Conservation (phyloP, 2,113 vertebrate genomes). For the Motacilla alba region DNA sequence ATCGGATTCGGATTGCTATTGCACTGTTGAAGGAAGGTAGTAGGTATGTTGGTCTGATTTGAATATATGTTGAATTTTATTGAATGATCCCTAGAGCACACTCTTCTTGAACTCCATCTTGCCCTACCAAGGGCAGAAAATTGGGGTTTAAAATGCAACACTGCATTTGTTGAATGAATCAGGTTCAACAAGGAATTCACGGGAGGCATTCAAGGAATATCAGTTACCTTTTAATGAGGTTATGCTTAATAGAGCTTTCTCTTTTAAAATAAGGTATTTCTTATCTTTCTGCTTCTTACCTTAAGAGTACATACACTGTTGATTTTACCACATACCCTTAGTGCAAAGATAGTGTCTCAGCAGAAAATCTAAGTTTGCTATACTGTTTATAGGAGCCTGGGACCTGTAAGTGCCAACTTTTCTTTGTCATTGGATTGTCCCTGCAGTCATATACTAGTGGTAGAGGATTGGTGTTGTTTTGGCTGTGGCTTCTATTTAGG, state of each 20-base stretch:
- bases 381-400: neutral
- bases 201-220: neutral
- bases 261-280: neutral
- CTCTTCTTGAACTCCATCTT: neutral
- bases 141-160: neutral
- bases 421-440: neutral
- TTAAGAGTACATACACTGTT: neutral
- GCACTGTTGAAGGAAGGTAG: slow-evolving; percentile 91
- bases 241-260: neutral
- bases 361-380: neutral
- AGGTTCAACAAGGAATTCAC: neutral
- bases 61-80: neutral
- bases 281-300: neutral
- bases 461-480: neutral
- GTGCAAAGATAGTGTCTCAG: neutral
- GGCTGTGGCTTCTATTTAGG: neutral
- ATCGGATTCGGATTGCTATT: slow-evolving; percentile 85
- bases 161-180: neutral
- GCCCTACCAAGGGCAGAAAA: neutral
- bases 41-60: slow-evolving; percentile 77
- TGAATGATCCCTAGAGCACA: neutral
- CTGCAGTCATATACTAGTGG: no score
- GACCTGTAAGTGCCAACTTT: neutral
- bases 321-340: neutral
- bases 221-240: neutral